These are phyloP conservation scores for Hyperopisus bebe DNA, from an alignment of 2,113 vertebrate species.

Conservation along the genomic window DNA sequence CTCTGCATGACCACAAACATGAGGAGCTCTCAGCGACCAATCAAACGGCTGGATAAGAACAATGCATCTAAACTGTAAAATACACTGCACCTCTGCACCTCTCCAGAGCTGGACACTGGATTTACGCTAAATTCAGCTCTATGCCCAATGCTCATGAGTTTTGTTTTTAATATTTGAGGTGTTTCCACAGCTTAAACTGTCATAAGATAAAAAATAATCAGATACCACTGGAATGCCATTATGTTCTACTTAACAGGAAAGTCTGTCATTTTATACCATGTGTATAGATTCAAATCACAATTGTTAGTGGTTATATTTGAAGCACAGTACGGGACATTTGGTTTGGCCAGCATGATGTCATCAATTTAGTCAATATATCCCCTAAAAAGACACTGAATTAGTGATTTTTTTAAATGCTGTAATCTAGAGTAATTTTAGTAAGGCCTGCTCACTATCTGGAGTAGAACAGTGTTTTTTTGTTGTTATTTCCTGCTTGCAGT, in stretches of 20 bases:
- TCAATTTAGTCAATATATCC: background rate
- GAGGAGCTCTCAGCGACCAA: background rate
- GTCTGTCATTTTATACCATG: background rate
- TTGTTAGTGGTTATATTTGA: conserved; percentile 3
- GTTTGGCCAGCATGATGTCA: background rate
- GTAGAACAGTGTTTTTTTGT: background rate
- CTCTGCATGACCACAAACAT: background rate
- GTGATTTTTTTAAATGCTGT: background rate
- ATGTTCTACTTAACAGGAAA: background rate
- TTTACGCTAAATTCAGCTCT: background rate
- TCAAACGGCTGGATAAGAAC: background rate
- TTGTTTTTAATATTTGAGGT: background rate
- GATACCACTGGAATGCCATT: background rate
- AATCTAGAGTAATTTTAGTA: conserved; percentile 2
- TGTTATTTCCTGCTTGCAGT: background rate
- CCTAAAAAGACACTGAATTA: background rate
- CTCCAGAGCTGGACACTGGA: background rate
- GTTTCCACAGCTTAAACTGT: background rate
- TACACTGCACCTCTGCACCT: background rate
- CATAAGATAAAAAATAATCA: background rate
- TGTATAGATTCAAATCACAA: conserved; percentile 15
- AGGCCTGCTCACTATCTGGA: background rate
- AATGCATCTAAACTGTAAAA: background rate
- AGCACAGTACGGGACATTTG: background rate
- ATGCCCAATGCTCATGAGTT: background rate